phyloP scores from a whole-genome alignment of 1,140 invertebrate genomes.

The Wiebesia pumilae region DNA sequence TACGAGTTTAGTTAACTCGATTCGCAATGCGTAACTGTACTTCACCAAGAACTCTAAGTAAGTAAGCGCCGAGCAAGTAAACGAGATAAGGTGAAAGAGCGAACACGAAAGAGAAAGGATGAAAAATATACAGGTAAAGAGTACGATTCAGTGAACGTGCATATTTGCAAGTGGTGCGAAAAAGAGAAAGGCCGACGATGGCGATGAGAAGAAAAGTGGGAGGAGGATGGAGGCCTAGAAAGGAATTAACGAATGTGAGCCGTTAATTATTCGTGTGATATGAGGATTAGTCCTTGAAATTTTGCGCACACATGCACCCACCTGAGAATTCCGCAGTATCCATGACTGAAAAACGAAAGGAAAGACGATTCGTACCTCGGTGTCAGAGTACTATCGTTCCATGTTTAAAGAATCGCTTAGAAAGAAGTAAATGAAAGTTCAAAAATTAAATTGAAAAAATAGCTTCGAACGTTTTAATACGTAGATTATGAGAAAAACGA shows the following conservation, averaged over 20 bases:
- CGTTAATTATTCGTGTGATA: slow-evolving; percentile 51
- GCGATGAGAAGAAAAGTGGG: slow-evolving; percentile 50
- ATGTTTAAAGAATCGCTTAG: background rate
- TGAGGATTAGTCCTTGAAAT: slow-evolving; percentile 29
- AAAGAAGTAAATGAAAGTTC: too few relatives aligned
- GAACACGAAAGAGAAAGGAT: slow-evolving; percentile 40
- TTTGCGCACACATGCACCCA: background rate
- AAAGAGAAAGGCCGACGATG: slow-evolving; percentile 39
- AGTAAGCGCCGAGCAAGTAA: slow-evolving; percentile 43
- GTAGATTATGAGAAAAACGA: too few relatives aligned
- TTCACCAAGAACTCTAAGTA: slow-evolving; percentile 43
- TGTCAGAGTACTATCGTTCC: background rate
- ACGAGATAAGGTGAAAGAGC: slow-evolving; percentile 36
- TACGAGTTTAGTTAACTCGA: background rate
- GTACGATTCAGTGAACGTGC: slow-evolving; percentile 21
- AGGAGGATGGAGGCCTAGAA: slow-evolving; percentile 46
- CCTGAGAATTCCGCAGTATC: background rate
- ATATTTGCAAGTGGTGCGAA: slow-evolving; percentile 2
- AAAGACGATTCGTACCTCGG: background rate
- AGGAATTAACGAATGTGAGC: slow-evolving; percentile 4
- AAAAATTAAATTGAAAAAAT: too few relatives aligned
- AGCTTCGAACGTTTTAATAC: too few relatives aligned
- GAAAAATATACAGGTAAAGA: slow-evolving; percentile 36
- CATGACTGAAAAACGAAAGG: background rate
- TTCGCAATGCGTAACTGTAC: background rate